Conservation (phyloP, 2,797 vertebrate species). For the Gephyroberyx darwinii region DNA sequence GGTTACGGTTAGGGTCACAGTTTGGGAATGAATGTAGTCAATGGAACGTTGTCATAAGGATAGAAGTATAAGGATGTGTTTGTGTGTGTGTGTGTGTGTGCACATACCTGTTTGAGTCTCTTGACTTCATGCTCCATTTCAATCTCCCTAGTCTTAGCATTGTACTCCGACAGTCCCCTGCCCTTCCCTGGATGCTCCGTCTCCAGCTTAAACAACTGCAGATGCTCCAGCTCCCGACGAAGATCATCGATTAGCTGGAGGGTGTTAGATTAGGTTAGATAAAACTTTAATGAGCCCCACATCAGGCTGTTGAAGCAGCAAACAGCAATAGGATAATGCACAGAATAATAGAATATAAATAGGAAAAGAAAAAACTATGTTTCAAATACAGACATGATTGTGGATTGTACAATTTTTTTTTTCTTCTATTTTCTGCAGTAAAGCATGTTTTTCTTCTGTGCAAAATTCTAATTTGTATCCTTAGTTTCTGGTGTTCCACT, state of each 20-base stretch:
- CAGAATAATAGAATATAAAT: no score
- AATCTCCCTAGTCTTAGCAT: slow-evolving; percentile 87
- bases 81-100: background rate
- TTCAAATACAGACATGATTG: no score
- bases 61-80: background rate
- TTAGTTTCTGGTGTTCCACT: no score
- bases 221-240: slow-evolving; percentile 91
- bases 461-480: no score
- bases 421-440: no score
- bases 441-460: no score
- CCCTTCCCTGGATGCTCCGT: slow-evolving; percentile 86
- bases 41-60: background rate
- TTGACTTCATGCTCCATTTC: slow-evolving; percentile 94
- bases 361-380: no score
- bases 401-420: no score
- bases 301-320: no score
- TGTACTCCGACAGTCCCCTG: slow-evolving; percentile 86
- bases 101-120: slow-evolving; percentile 90
- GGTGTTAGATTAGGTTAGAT: background rate
- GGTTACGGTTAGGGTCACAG: no score
- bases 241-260: slow-evolving; percentile 93
- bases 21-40: background rate
- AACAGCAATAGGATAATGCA: no score
- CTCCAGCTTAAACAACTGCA: slow-evolving; percentile 93
- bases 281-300: no score